A percentile compares a stretch with the other conserved stretches of the same genome.
Conservation (phyloP, 1,140 invertebrate genomes). For the Tenebrio molitor region DNA sequence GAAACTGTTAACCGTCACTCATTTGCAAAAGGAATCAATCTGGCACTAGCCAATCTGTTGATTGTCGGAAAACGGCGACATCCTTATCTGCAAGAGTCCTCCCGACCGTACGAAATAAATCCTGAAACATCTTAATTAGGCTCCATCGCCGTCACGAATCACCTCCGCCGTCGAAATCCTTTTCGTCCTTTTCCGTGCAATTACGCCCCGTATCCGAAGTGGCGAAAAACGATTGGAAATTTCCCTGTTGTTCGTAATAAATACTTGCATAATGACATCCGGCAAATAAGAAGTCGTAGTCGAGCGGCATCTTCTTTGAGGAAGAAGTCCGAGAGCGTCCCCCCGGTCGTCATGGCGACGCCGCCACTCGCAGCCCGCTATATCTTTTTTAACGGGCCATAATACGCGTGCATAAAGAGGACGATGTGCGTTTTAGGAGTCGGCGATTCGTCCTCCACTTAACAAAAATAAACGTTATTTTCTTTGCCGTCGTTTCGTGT, state of each 20-base stretch:
- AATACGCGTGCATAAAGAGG: constrained; percentile 29
- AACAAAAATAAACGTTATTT: constrained; percentile 34
- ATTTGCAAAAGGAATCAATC: too few relatives aligned
- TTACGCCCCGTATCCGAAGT: not conserved
- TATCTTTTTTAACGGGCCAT: constrained; percentile 43
- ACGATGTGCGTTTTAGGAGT: not conserved
- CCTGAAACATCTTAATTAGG: too few relatives aligned
- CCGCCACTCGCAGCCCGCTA: constrained; percentile 55
- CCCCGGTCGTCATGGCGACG: constrained; percentile 50
- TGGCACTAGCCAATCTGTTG: too few relatives aligned
- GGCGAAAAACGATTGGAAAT: constrained; percentile 39
- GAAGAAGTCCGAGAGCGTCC: constrained; percentile 49
- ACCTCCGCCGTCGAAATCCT: too few relatives aligned
- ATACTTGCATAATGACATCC: constrained; percentile 52
- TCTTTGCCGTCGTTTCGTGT: not conserved
- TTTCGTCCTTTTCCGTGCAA: constrained; percentile 2
- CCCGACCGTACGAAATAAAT: too few relatives aligned
- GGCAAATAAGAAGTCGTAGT: constrained; percentile 45
- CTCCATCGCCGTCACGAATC: too few relatives aligned
- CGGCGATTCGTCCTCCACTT: not conserved
- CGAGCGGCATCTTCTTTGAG: constrained; percentile 50
- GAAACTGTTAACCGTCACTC: too few relatives aligned
- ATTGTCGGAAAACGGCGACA: too few relatives aligned
- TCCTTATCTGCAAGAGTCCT: too few relatives aligned
- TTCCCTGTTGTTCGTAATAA: constrained; percentile 51